These are phyloP conservation scores for Dysdera silvatica DNA, from an alignment of 1,140 invertebrate genomes.

Conservation along the genomic window DNA sequence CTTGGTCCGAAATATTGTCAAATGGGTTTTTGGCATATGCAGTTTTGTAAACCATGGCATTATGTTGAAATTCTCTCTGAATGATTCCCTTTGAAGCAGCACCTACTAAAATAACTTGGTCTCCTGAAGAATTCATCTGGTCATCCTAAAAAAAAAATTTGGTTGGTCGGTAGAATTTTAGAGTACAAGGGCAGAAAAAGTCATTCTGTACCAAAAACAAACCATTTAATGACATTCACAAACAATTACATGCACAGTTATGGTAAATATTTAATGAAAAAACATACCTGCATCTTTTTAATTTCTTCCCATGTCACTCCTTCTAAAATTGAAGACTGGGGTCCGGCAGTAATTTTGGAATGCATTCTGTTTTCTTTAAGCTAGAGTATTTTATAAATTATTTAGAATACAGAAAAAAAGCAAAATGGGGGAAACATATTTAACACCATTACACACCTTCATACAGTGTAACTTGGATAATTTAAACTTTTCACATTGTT, in stretches of 20 bases:
- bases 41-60: constrained; percentile 92
- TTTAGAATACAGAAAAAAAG: not conserved
- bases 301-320: constrained; percentile 96
- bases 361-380: constrained; percentile 95
- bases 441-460: too few relatives aligned
- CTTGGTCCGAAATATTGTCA: constrained; percentile 78
- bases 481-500: too few relatives aligned
- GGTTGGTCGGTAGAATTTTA: not conserved
- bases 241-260: too few relatives aligned
- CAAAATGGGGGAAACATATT: too few relatives aligned
- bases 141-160: constrained; percentile 15
- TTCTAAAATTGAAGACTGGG: constrained; percentile 94
- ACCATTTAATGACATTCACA: too few relatives aligned
- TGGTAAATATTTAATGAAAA: too few relatives aligned
- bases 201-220: not conserved
- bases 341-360: constrained; percentile 90
- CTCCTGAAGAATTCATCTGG: constrained; percentile 51
- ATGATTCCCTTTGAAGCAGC: constrained; percentile 96
- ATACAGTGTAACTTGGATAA: too few relatives aligned
- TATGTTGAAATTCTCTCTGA: constrained; percentile 95
- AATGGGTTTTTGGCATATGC: constrained; percentile 98
- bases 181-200: not conserved
- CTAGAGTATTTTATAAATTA: constrained; percentile 47
- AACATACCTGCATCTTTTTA: constrained; percentile 71
- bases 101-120: constrained; percentile 80